A percentile compares a stretch with the other conserved stretches of the same genome.
phyloP scores from a whole-genome alignment of 2,888 invertebrate species.

The Emmelina monodactyla region DNA sequence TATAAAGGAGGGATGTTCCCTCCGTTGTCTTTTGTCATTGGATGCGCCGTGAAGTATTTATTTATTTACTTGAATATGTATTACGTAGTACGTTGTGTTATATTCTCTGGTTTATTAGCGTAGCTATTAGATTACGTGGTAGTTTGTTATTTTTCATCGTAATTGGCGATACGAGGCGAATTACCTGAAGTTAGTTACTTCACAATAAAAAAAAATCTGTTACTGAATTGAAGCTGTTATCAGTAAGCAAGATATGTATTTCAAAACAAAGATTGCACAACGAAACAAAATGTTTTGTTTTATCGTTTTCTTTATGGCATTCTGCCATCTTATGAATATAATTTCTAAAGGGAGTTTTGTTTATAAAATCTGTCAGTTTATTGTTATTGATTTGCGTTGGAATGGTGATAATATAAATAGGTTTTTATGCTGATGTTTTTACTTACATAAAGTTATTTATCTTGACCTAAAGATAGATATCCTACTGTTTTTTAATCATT shows the following conservation, averaged over 20 bases:
- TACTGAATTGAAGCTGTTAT: conserved; percentile 21
- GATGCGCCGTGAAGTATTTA: conserved; percentile 41
- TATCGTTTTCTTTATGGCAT: conserved; percentile 34
- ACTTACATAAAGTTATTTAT: too few relatives aligned
- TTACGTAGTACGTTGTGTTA: not conserved
- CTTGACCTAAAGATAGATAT: too few relatives aligned
- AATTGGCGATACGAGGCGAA: too few relatives aligned
- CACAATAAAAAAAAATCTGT: not conserved
- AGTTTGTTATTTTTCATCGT: not conserved
- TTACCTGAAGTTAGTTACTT: not conserved
- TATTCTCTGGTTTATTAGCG: too few relatives aligned
- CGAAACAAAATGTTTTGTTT: conserved; percentile 33
- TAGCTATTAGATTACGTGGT: too few relatives aligned
- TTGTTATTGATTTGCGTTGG: too few relatives aligned
- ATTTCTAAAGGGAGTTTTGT: too few relatives aligned
- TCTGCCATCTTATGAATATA: conserved; percentile 16
- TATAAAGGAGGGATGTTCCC: conserved; percentile 52
- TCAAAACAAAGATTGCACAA: conserved; percentile 41
- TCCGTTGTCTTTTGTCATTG: conserved; percentile 60
- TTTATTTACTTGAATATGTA: conserved; percentile 8
- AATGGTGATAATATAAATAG: too few relatives aligned
- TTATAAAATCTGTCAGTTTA: too few relatives aligned
- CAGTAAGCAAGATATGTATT: conserved; percentile 30
- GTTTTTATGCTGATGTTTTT: too few relatives aligned
- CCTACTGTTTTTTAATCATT: too few relatives aligned